Base-by-base conservation (phyloP, 2,888 invertebrate species). In the Ichneumoninae sp. region DNA sequence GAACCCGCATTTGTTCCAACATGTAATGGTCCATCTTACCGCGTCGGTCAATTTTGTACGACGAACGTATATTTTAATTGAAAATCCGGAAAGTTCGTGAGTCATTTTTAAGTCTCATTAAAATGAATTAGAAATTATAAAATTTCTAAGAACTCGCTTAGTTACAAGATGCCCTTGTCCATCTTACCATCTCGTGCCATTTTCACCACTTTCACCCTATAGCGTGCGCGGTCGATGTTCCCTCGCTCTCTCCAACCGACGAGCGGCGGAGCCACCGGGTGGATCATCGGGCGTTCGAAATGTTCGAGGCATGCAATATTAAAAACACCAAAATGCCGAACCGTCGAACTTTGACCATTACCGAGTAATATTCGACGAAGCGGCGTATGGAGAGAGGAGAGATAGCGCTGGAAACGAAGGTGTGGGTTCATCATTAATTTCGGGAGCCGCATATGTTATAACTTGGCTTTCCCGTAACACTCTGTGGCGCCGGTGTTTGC, bases 331-430 rank as follows among this genome's bases (percentile, higher is more conserved):
- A 77, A 81, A 81, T 74, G 75, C 44, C 50, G 44, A 44, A 57
- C 40, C 52, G 60, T 81, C 71, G 30, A 83, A 81, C 83, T 85
- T 85, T 83, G 52, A 78, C 81, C 65, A 78, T 81, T 83, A 85
- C 78, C 44, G 74, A 40, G 47, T 63, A 63, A 69, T 70, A 79
- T 70, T 79, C 36, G 70, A 44, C 19, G 26, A 54, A 65, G 52
- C 40, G 65, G 26, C 78, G 69, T 47, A 40, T 69, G 60, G 68
- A 69, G 52, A 69, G 68, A 74, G n/a, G 22, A 69, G 22, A 74
- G 50, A 26, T 79, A 70, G 63, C 78, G 36, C 75, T 79, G 65
- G 75, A 75, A 66, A 40, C 63, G 19, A 44, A 52, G 54, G 63
- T 19, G 63, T 30, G 68, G 63, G 30, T 65, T 54, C 16, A 16